phyloP scores from a whole-genome alignment of 1,140 invertebrate genomes.

The Zaprionus capensis region DNA sequence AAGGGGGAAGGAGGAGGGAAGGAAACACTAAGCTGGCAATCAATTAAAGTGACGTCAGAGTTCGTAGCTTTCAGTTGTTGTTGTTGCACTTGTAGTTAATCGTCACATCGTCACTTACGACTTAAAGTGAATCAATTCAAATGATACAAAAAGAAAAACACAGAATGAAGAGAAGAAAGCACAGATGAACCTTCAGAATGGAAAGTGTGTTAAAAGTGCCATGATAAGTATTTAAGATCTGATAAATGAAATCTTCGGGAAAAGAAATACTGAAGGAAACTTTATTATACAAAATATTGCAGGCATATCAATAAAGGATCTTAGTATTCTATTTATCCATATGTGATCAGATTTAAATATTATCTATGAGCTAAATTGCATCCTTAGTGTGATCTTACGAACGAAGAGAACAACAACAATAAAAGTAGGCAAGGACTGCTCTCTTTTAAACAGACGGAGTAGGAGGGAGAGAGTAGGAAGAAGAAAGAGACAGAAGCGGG shows the following conservation, averaged over 20 bases:
- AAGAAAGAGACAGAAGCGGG: background rate
- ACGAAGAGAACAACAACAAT: background rate
- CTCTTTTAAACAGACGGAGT: too few relatives aligned
- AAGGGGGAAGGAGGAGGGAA: background rate
- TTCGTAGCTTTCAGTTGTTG: background rate
- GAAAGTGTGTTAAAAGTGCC: too few relatives aligned
- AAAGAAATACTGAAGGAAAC: too few relatives aligned
- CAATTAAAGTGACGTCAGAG: slow-evolving; percentile 43
- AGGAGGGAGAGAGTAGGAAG: background rate
- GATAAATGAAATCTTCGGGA: too few relatives aligned
- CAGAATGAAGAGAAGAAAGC: background rate
- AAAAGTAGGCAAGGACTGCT: background rate
- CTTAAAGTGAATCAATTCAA: slow-evolving; percentile 7
- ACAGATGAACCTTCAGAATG: too few relatives aligned
- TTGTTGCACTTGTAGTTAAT: background rate
- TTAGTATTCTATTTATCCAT: too few relatives aligned
- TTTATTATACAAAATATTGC: too few relatives aligned
- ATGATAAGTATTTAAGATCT: too few relatives aligned
- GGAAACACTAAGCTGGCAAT: slow-evolving; percentile 39
- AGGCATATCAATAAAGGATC: too few relatives aligned
- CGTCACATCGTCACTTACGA: slow-evolving; percentile 7
- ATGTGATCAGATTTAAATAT: too few relatives aligned
- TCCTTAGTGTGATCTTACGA: background rate
- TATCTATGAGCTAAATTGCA: too few relatives aligned
- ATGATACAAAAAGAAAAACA: background rate